Evolutionary conservation across 2,797 vertebrate species (phyloP).

Genomic region (Stomatorhinus walkeri): DNA sequence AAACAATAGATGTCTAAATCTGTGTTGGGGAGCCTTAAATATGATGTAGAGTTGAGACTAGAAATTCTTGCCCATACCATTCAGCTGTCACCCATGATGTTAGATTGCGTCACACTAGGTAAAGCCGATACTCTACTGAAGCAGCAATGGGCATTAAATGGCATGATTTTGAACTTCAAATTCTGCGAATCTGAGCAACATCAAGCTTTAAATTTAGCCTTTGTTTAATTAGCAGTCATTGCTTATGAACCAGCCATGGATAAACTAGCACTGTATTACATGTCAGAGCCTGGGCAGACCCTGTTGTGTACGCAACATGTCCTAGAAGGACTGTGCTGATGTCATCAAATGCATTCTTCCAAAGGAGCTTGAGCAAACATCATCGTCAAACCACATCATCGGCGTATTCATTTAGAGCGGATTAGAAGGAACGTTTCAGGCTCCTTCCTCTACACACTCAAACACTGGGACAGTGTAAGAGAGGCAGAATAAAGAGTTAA

Average conservation of each 20-base stretch:
- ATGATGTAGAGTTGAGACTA: not conserved
- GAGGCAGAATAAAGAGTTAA: not conserved
- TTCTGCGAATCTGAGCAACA: not conserved
- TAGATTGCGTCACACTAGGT: not conserved
- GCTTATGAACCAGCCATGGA: not conserved
- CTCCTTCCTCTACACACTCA: not conserved
- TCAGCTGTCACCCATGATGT: not conserved
- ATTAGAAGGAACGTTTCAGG: not conserved
- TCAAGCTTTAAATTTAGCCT: not conserved
- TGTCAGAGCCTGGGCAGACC: not conserved
- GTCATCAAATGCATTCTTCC: not conserved
- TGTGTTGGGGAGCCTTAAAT: not conserved
- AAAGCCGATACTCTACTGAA: not conserved
- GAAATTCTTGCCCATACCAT: not conserved
- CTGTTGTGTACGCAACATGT: not conserved
- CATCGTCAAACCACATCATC: not conserved
- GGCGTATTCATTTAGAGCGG: not conserved
- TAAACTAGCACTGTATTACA: not conserved
- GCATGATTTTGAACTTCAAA: not conserved
- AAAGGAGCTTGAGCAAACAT: not conserved
- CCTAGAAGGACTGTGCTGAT: not conserved
- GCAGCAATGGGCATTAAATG: not conserved
- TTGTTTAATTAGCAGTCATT: not conserved
- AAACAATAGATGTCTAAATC: not conserved
- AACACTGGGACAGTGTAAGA: not conserved